A percentile compares a stretch with the other conserved stretches of the same genome.
These are phyloP conservation scores for Aphidius gifuensis DNA, from an alignment of 1,140 invertebrate genomes.

Conservation along the genomic window DNA sequence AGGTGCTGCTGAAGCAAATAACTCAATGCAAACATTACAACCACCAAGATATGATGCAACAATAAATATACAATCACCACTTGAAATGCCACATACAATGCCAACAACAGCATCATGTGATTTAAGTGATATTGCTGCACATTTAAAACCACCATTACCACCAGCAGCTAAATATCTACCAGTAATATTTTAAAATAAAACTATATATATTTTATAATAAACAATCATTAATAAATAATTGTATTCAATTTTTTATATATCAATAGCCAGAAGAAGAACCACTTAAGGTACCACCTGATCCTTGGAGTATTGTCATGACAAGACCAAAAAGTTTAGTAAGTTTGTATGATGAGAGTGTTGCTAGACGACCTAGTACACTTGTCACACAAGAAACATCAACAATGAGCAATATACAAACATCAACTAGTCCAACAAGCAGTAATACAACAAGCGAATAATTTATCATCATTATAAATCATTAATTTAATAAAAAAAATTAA, in stretches of 20 bases:
- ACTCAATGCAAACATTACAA: slow-evolving; percentile 46
- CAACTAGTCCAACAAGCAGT: slow-evolving; percentile 44
- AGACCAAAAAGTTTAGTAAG: slow-evolving; percentile 41
- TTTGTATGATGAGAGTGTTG: slow-evolving; percentile 40
- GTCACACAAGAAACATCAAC: slow-evolving; percentile 33
- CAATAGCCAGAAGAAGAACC: slow-evolving; percentile 33
- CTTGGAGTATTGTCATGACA: slow-evolving; percentile 36
- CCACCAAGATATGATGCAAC: slow-evolving; percentile 37
- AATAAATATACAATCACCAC: slow-evolving; percentile 43
- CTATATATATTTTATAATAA: neutral
- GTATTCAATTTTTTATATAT: slow-evolving; percentile 1
- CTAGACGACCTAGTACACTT: slow-evolving; percentile 41
- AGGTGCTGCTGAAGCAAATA: slow-evolving; percentile 51
- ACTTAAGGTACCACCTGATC: slow-evolving; percentile 34
- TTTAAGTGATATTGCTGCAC: slow-evolving; percentile 49
- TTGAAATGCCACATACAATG: slow-evolving; percentile 45
- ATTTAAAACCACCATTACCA: slow-evolving; percentile 54
- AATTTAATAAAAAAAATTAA: neutral
- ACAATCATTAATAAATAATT: slow-evolving; percentile 5
- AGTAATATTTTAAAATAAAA: slow-evolving; percentile 22
- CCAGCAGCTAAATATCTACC: slow-evolving; percentile 40
- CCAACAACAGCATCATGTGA: slow-evolving; percentile 33
- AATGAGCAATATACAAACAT: slow-evolving; percentile 33
- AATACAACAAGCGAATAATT: slow-evolving; percentile 41
- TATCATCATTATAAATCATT: slow-evolving; percentile 1